Evolutionary conservation across 2,797 vertebrate genomes (phyloP).

Genomic region (Parauchenoglanis punctatus): DNA sequence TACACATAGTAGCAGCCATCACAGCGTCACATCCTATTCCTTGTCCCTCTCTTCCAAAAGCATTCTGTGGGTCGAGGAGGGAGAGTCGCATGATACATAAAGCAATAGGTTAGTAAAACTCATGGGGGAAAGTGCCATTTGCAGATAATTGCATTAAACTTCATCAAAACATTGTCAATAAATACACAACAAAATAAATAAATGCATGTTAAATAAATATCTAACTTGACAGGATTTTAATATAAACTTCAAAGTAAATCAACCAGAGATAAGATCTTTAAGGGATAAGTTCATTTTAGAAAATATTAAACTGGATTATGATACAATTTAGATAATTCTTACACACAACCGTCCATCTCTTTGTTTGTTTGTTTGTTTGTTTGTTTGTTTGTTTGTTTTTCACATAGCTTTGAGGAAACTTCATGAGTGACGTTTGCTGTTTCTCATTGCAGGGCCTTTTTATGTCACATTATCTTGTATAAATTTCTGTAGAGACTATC

Average conservation of each 20-base stretch:
- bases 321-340: conserved; percentile 46
- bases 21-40: conserved; percentile 42
- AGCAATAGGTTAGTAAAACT: conserved; percentile 69
- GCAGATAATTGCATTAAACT: conserved; percentile 79
- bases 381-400: conserved; percentile 13
- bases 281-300: conserved; percentile 49
- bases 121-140: conserved; percentile 78
- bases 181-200: conserved; percentile 81
- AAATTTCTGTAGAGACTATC: conserved; percentile 3
- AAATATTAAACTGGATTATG: conserved; percentile 49
- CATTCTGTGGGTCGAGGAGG: conserved; percentile 32
- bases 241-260: conserved; percentile 65
- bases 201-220: conserved; percentile 75
- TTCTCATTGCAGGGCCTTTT: conserved; percentile 3
- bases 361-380: neutral
- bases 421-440: neutral
- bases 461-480: neutral
- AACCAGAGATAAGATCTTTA: conserved; percentile 58
- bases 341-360: neutral
- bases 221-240: conserved; percentile 75
- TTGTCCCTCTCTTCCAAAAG: conserved; percentile 19
- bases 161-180: conserved; percentile 81
- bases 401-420: conserved; percentile 20
- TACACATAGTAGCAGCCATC: conserved; percentile 63
- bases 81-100: conserved; percentile 50